phyloP scores from a whole-genome alignment of 2,797 vertebrate genomes.

The Acanthis flammea region DNA sequence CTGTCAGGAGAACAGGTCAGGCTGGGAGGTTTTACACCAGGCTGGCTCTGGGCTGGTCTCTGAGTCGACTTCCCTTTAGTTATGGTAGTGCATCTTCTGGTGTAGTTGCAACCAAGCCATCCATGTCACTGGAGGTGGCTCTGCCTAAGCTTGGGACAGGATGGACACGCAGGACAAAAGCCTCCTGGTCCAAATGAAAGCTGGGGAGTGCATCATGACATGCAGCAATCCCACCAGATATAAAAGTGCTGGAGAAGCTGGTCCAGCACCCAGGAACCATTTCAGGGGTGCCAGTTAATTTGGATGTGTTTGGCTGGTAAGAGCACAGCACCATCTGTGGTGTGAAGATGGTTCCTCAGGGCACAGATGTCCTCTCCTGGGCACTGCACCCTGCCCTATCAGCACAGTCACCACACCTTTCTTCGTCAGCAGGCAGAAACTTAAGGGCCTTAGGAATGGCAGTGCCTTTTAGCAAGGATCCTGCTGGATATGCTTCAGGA shows the following conservation, averaged over 20 bases:
- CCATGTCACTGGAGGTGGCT: rapidly evolving
- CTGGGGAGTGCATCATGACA: rapidly evolving
- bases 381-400: rapidly evolving
- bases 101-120: not conserved
- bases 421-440: not conserved
- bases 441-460: not conserved
- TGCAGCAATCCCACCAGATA: not conserved
- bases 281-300: not conserved
- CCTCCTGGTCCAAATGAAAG: not conserved
- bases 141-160: not conserved
- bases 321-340: not conserved
- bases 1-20: not conserved
- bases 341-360: not conserved
- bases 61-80: not conserved
- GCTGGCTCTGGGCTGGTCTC: not conserved
- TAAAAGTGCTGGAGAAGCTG: not conserved
- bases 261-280: not conserved
- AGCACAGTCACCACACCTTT: not conserved
- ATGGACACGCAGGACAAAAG: rapidly evolving
- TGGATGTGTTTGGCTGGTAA: not conserved
- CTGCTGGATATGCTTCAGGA: not conserved
- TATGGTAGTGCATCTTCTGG: not conserved
- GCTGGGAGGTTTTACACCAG: not conserved
- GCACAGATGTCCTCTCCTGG: not conserved
- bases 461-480: not conserved